phyloP scores from a whole-genome alignment of 2,888 invertebrate species.

The Stictocephala bisonia region DNA sequence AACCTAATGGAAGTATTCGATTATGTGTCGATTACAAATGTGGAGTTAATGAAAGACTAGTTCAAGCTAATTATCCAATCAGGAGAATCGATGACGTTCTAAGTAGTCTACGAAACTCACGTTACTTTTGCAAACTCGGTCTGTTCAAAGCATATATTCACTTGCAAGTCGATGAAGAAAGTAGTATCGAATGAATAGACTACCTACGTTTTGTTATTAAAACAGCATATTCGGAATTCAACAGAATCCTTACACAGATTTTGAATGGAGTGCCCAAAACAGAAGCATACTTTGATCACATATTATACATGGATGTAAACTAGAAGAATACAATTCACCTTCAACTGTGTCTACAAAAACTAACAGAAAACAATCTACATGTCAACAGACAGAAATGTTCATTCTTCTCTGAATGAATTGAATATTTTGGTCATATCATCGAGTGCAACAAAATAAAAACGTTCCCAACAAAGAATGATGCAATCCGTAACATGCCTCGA shows the following conservation, averaged over 20 bases:
- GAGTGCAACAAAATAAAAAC: constrained; percentile 35
- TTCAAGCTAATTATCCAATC: no score
- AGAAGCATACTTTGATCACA: constrained; percentile 54
- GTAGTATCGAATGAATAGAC: no score
- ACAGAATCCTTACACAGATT: constrained; percentile 48
- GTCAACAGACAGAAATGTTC: constrained; percentile 34
- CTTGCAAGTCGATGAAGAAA: no score
- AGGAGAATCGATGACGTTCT: no score
- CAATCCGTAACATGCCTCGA: constrained; percentile 5
- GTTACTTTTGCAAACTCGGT: no score
- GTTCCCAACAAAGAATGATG: background rate
- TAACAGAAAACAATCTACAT: constrained; percentile 44
- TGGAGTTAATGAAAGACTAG: no score
- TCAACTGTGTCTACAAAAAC: constrained; percentile 37
- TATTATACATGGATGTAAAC: constrained; percentile 53
- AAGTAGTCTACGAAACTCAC: no score
- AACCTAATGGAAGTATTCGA: constrained; percentile 14
- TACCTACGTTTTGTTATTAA: no score
- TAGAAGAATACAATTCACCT: constrained; percentile 51
- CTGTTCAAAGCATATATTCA: no score
- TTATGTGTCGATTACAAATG: constrained; percentile 53
- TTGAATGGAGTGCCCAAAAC: constrained; percentile 35
- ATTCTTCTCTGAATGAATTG: no score
- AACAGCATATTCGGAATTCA: constrained; percentile 49
- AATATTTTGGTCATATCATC: constrained; percentile 45